A percentile compares a stretch with the other conserved stretches of the same genome.
These are phyloP conservation scores for Chironomus tentans DNA, from an alignment of 2,888 invertebrate species.

Conservation along the genomic window DNA sequence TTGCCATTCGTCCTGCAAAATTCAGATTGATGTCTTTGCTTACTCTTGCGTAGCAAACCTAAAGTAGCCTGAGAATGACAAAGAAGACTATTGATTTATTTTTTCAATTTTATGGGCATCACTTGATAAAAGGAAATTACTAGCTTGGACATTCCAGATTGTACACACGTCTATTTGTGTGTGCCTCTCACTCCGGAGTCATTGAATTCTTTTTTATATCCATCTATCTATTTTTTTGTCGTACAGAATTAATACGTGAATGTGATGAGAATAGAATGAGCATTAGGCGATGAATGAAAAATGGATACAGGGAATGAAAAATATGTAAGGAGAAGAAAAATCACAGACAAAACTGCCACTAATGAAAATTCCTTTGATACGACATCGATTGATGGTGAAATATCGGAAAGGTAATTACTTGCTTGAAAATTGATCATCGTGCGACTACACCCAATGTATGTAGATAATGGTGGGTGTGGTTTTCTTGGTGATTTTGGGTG, in stretches of 20 bases:
- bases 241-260: no score
- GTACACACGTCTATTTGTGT: background rate
- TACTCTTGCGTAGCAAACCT: background rate
- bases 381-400: background rate
- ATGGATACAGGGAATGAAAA: background rate
- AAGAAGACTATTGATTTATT: background rate
- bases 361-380: background rate
- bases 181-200: no score
- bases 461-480: no score
- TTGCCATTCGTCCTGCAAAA: background rate
- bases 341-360: background rate
- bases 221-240: no score
- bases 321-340: background rate
- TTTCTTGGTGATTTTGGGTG: background rate
- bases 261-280: no score
- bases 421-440: slow-evolving; percentile 1
- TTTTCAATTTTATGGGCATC: background rate
- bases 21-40: background rate
- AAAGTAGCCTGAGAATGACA: no score
- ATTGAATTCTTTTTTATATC: no score
- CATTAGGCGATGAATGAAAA: no score
- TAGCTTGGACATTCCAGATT: background rate
- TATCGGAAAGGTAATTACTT: slow-evolving; percentile 15
- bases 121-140: background rate
- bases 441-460: no score